Base-by-base conservation (phyloP, 2,113 vertebrate genomes). In the Hippotragus niger region DNA sequence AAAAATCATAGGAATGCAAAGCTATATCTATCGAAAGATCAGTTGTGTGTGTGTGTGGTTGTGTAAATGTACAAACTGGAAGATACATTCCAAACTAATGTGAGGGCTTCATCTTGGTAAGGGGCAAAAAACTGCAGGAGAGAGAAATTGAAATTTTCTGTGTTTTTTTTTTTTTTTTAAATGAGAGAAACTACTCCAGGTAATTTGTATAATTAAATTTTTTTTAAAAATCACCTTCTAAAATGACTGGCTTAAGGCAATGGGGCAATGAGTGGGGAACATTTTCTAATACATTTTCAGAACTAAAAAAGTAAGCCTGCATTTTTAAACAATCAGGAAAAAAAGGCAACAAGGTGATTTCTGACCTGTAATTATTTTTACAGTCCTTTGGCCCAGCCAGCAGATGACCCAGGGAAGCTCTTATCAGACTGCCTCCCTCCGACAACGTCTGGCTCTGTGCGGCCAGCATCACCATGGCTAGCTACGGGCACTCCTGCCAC, bases 381-480 rank as follows among this genome's bases (percentile, higher is more conserved):
- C 58, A 71, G 67, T 60, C 90, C 23, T 78, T 88, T 91, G 82
- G 67, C 55, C 96, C 58, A 57, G 58, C 11, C 17, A 71, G 29
- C 31, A 93, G 87, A 88, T 88, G 27, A 74, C 53, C 67, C 50
- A 88, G 58, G 58, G 19, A 23, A 71, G 19, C n/a, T 87, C 93
- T 85, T 92, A 85, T 52, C 29, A 62, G 45, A 80, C 19, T 33
- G 80, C 23, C 40, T 43, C 40, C 36, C 36, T 76, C 71, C 71
- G 12, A 43, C n/a, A 71, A 12, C 5, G 6, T 43, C 15, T 76
- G 31, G 43, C 31, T 88, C 50, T n/a, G 81, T 43, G 78, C 47
- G 90, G 88, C 97, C 97, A 97, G 78, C 50, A 21, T 97, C 82
- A 60, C 96, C 89, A 9, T 93, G 91, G 86, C 91, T 89, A 95